Evolutionary conservation across 92 coral and sea anemone species (phyloP).

Genomic region (Heliopora coerulea): DNA sequence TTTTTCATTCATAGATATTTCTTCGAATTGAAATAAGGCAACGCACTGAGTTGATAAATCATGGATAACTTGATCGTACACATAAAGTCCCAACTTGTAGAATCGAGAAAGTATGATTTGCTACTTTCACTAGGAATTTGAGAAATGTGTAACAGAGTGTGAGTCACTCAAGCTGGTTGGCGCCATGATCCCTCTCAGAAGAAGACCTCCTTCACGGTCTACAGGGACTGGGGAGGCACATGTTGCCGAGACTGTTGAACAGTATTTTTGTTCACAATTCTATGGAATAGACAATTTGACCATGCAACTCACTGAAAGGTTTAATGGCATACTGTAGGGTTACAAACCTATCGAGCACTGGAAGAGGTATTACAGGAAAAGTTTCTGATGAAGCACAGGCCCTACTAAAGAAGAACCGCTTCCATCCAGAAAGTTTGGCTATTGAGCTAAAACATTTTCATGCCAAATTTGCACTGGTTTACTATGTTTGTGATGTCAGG

Average conservation of each 20-base stretch:
- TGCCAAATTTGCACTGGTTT: slow-evolving; percentile 11
- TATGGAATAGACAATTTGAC: slow-evolving; percentile 11
- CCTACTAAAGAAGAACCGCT: slow-evolving; percentile 1
- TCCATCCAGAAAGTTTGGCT: background rate
- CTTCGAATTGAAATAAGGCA: no score
- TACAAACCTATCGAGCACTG: slow-evolving; percentile 15
- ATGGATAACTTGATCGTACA: slow-evolving; percentile 7
- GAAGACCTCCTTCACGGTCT: slow-evolving; percentile 12
- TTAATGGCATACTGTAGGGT: slow-evolving; percentile 20
- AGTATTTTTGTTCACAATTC: slow-evolving; percentile 3
- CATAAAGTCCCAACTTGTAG: slow-evolving; percentile 17
- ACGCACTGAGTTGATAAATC: background rate
- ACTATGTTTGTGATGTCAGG: background rate
- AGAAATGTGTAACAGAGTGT: slow-evolving; percentile 13
- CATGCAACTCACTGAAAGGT: slow-evolving; percentile 18
- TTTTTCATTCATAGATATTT: background rate
- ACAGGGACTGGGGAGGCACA: slow-evolving; percentile 1
- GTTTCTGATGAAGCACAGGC: background rate
- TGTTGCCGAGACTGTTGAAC: slow-evolving; percentile 5
- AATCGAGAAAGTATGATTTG: background rate
- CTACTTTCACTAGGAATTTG: slow-evolving; percentile 13
- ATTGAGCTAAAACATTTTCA: slow-evolving; percentile 17
- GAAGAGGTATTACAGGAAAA: slow-evolving; percentile 20
- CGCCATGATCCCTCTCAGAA: slow-evolving; percentile 2
- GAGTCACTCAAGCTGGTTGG: slow-evolving; percentile 13